These are phyloP conservation scores for Meandrusa payeni DNA, from an alignment of 2,888 invertebrate species.

Conservation along the genomic window DNA sequence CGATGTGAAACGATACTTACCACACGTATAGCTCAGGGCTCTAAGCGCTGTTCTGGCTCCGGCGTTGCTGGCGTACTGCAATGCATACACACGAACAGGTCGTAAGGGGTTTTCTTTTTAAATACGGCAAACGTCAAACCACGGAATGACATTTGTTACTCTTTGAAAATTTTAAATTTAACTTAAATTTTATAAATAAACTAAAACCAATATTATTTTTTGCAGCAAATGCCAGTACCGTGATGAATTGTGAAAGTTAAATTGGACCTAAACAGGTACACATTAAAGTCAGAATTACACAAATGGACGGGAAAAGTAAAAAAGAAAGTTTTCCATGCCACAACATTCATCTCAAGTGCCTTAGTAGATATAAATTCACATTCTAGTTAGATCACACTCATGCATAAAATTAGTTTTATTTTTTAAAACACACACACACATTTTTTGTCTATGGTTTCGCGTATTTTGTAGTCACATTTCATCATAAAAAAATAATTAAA, in stretches of 20 bases:
- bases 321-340: slow-evolving; percentile 18
- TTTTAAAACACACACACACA: slow-evolving; percentile 21
- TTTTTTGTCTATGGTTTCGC: slow-evolving; percentile 24
- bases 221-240: too few species aligned
- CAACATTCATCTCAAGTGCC: slow-evolving; percentile 22
- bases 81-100: slow-evolving; percentile 68
- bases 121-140: slow-evolving; percentile 39
- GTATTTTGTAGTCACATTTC: slow-evolving; percentile 9
- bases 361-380: slow-evolving; percentile 38
- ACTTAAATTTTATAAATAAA: too few species aligned
- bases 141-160: slow-evolving; percentile 43
- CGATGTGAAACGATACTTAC: slow-evolving; percentile 50
- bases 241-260: neutral
- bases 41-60: slow-evolving; percentile 91
- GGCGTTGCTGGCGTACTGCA: slow-evolving; percentile 96
- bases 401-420: slow-evolving; percentile 51
- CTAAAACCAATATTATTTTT: neutral
- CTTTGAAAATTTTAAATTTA: too few species aligned
- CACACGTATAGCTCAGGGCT: slow-evolving; percentile 72
- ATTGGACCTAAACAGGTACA: neutral
- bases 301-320: slow-evolving; percentile 7
- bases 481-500: slow-evolving; percentile 23
- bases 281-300: neutral
- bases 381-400: slow-evolving; percentile 60
- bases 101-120: slow-evolving; percentile 48